A percentile compares a stretch with the other conserved stretches of the same genome.
These are phyloP conservation scores for Lycocerus yunnanus DNA, from an alignment of 2,888 invertebrate species.

Conservation along the genomic window DNA sequence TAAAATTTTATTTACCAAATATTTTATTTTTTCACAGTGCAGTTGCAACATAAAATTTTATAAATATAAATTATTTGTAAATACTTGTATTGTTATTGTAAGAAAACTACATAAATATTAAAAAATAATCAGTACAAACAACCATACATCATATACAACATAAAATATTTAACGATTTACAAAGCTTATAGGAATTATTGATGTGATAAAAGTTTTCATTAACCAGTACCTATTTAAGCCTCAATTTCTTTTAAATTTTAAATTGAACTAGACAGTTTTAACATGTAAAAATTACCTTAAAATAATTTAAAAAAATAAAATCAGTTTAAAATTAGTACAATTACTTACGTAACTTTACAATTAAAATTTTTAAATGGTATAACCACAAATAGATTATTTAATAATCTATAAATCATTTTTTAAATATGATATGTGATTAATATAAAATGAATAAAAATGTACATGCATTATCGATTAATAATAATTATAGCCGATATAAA, in stretches of 20 bases:
- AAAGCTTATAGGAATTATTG: not conserved
- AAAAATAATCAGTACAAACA: constrained; percentile 3
- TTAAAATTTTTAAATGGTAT: not conserved
- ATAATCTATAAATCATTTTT: constrained; percentile 26
- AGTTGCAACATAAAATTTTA: constrained; percentile 1
- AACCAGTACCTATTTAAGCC: not conserved
- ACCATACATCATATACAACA: constrained; percentile 1
- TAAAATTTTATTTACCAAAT: not conserved
- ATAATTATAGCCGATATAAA: constrained; percentile 45
- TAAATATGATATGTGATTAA: constrained; percentile 53
- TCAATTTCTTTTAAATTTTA: not conserved
- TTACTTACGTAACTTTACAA: not conserved
- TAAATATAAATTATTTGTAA: constrained; percentile 3
- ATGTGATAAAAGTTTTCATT: not conserved
- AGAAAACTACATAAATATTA: constrained; percentile 1
- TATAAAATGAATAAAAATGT: constrained; percentile 38
- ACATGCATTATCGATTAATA: constrained; percentile 33
- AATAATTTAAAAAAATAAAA: not conserved
- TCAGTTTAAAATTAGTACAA: not conserved
- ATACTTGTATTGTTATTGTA: not conserved
- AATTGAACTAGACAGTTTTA: not conserved
- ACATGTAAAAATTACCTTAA: not conserved
- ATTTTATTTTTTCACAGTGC: not conserved
- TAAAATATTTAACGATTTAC: not conserved
- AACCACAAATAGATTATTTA: constrained; percentile 4